Conservation (phyloP, 2,888 invertebrate genomes). For the Creontiades dilutus region DNA sequence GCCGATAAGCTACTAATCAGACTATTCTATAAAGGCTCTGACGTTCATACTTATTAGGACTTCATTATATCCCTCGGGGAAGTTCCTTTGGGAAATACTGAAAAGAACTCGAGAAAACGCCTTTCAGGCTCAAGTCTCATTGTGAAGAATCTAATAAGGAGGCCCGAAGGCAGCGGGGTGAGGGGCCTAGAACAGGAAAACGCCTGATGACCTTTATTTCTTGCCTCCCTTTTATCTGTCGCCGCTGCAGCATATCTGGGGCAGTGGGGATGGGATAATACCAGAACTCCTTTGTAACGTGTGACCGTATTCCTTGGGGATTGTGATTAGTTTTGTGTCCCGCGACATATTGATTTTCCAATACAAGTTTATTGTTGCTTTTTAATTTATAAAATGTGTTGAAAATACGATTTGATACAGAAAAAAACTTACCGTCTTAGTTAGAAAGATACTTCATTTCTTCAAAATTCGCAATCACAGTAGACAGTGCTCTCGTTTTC, state of each 20-base stretch:
- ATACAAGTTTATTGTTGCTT: background rate
- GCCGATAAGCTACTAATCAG: conserved; percentile 70
- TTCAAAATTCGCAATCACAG: no score
- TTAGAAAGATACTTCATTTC: no score
- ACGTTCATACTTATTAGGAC: conserved; percentile 70
- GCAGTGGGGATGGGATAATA: conserved; percentile 36
- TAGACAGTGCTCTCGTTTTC: no score
- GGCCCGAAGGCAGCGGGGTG: conserved; percentile 29
- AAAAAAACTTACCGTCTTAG: no score
- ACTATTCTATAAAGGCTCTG: conserved; percentile 62
- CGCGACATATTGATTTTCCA: background rate
- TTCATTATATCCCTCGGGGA: conserved; percentile 64
- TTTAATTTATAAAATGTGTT: no score
- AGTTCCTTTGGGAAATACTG: conserved; percentile 68
- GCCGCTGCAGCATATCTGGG: conserved; percentile 35
- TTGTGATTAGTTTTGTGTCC: background rate
- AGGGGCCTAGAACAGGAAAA: conserved; percentile 58
- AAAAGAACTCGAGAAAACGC: conserved; percentile 58
- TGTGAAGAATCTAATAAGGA: conserved; percentile 70
- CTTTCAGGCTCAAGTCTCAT: conserved; percentile 61
- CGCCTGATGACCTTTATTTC: conserved; percentile 70
- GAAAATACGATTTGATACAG: no score
- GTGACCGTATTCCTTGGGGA: background rate
- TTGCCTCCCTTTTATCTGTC: conserved; percentile 60
- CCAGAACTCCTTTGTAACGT: background rate